Conservation (phyloP, 2,888 invertebrate genomes). For the Eupithecia inturbata region DNA sequence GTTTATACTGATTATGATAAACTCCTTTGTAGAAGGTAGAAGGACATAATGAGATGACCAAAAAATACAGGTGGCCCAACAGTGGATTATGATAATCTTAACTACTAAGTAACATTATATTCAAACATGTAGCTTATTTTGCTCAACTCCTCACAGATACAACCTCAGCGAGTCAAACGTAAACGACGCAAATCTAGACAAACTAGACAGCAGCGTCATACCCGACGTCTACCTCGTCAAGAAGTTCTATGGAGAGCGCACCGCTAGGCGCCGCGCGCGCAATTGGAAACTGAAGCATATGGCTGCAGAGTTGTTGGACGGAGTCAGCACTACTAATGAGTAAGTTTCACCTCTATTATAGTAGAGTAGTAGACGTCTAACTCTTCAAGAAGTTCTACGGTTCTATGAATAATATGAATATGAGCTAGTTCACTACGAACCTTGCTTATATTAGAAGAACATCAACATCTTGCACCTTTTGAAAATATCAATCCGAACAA, state of each 20-base stretch:
- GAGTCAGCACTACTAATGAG: slow-evolving; percentile 84
- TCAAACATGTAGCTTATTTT: background rate
- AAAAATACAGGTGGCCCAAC: too few relatives aligned
- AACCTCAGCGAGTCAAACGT: slow-evolving; percentile 95
- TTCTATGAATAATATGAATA: background rate
- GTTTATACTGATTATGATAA: too few relatives aligned
- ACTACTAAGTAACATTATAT: background rate
- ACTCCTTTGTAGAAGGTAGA: too few relatives aligned
- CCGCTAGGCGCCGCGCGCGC: slow-evolving; percentile 88
- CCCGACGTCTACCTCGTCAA: slow-evolving; percentile 98
- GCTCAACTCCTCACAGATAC: slow-evolving; percentile 84
- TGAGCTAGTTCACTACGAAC: background rate
- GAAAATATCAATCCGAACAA: too few relatives aligned
- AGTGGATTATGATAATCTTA: background rate
- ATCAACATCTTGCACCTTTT: too few relatives aligned
- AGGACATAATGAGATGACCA: too few relatives aligned
- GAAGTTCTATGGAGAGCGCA: slow-evolving; percentile 92
- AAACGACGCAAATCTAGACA: slow-evolving; percentile 95
- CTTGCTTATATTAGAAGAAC: background rate
- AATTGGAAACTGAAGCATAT: slow-evolving; percentile 97
- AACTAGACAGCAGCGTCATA: slow-evolving; percentile 86
- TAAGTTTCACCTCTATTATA: slow-evolving; percentile 53
- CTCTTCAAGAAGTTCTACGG: slow-evolving; percentile 94
- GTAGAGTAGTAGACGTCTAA: slow-evolving; percentile 89
- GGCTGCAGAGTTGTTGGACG: slow-evolving; percentile 84